These are phyloP conservation scores for Phorcus lineatus DNA, from an alignment of 2,888 invertebrate genomes.

Conservation along the genomic window DNA sequence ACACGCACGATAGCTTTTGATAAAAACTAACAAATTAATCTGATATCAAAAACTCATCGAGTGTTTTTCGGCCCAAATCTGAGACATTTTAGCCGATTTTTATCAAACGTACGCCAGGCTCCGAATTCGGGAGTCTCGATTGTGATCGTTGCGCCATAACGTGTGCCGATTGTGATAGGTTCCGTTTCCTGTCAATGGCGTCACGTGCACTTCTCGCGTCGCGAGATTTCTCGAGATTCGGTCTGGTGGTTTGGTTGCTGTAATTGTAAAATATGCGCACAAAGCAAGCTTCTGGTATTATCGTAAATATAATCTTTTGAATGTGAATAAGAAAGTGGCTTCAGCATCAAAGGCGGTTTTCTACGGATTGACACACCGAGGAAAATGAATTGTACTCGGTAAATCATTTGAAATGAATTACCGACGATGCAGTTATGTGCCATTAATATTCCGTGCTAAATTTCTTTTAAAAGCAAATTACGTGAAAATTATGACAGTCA, in stretches of 20 bases:
- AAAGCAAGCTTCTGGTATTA: not conserved
- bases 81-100: not conserved
- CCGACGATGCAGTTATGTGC: too few species aligned
- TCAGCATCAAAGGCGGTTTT: too few species aligned
- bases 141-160: not conserved
- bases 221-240: slow-evolving; percentile 14
- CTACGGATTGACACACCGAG: too few species aligned
- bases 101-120: not conserved
- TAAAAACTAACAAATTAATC: slow-evolving; percentile 17
- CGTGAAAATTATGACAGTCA: too few species aligned
- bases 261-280: not conserved
- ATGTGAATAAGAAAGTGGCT: too few species aligned
- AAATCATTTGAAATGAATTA: too few species aligned
- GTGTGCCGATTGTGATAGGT: not conserved
- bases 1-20: not conserved
- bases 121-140: not conserved
- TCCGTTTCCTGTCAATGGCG: slow-evolving; percentile 15
- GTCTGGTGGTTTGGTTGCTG: not conserved
- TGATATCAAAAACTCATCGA: slow-evolving; percentile 18
- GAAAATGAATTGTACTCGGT: too few species aligned
- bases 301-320: not conserved
- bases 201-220: not conserved
- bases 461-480: too few species aligned
- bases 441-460: too few species aligned
- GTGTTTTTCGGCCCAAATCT: slow-evolving; percentile 9